These are phyloP conservation scores for Alligator sinensis DNA, from an alignment of 2,113 vertebrate species.

Conservation along the genomic window DNA sequence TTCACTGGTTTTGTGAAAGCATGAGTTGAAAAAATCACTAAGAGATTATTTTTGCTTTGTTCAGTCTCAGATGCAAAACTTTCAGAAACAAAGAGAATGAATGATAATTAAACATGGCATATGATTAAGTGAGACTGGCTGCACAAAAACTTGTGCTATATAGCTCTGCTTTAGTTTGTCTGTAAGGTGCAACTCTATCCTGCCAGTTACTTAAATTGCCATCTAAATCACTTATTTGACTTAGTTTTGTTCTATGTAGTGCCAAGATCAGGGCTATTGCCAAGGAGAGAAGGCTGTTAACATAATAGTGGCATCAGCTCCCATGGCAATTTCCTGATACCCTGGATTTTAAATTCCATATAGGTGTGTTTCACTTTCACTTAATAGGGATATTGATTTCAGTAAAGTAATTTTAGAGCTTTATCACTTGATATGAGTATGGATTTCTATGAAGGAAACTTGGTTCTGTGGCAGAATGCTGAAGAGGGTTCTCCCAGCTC, in stretches of 20 bases:
- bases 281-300: slow-evolving; percentile 53
- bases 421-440: slow-evolving; percentile 44
- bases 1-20: neutral
- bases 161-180: no score
- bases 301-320: slow-evolving; percentile 35
- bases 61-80: neutral
- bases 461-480: slow-evolving; percentile 42
- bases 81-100: slow-evolving; percentile 1
- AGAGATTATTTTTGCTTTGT: neutral
- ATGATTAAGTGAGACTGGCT: no score
- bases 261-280: slow-evolving; percentile 3
- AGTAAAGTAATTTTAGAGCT: neutral
- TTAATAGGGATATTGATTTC: slow-evolving; percentile 61
- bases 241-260: neutral
- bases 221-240: slow-evolving; percentile 22
- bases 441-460: slow-evolving; percentile 42
- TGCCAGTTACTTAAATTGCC: slow-evolving; percentile 14
- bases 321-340: slow-evolving; percentile 23
- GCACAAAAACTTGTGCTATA: no score
- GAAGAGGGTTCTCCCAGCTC: neutral
- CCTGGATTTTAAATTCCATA: neutral
- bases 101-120: neutral
- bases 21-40: neutral
- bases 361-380: neutral
- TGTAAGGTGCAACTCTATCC: neutral